These are phyloP conservation scores for Pipistrellus pygmaeus DNA, from an alignment of 2,797 vertebrate species.

Conservation along the genomic window DNA sequence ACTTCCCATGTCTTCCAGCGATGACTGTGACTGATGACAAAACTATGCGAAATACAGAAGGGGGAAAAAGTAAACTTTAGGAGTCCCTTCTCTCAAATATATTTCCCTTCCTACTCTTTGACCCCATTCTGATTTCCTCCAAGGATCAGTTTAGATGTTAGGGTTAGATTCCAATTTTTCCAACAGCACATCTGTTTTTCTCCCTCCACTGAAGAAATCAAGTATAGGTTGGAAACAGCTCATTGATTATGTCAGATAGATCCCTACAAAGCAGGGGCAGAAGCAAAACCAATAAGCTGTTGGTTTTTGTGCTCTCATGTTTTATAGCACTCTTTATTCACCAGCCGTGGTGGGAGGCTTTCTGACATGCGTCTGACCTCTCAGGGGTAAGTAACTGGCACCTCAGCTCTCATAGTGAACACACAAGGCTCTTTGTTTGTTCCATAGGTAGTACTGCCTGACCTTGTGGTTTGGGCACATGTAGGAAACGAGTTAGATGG, in stretches of 20 bases:
- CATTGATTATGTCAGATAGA: conserved; percentile 82
- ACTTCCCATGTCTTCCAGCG: neutral
- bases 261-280: conserved; percentile 81
- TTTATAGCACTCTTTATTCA: conserved; percentile 83
- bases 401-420: neutral
- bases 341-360: conserved; percentile 69
- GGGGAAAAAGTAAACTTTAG: conserved; percentile 19
- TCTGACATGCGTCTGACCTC: neutral
- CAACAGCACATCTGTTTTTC: conserved; percentile 68
- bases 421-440: conserved; percentile 62
- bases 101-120: conserved; percentile 24
- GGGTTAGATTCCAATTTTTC: conserved; percentile 52
- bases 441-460: neutral
- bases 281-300: conserved; percentile 83
- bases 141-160: conserved; percentile 52
- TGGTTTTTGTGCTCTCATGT: conserved; percentile 70
- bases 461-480: conserved; percentile 27
- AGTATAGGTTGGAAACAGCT: conserved; percentile 78
- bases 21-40: conserved; percentile 73
- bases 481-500: conserved; percentile 51
- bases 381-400: conserved; percentile 18
- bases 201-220: conserved; percentile 48
- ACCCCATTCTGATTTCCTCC: conserved; percentile 36
- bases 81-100: conserved; percentile 43
- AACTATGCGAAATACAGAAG: conserved; percentile 66